Conservation (phyloP, 1,140 invertebrate species). For the Colletes latitarsis region DNA sequence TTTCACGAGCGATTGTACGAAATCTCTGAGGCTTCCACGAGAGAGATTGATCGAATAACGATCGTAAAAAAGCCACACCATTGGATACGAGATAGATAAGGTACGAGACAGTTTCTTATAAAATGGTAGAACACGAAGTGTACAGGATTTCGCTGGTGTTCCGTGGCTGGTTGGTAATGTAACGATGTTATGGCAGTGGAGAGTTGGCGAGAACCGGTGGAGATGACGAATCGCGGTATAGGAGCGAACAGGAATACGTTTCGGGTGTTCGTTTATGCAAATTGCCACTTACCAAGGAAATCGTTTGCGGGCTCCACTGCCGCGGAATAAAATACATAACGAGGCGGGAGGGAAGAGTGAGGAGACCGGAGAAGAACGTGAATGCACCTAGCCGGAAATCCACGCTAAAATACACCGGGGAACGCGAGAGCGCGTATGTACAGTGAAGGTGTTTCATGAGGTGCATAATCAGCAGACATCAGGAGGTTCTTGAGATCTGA, state of each 20-base stretch:
- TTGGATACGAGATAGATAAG: too few species aligned
- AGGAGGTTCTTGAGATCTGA: background rate
- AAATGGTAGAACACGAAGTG: background rate
- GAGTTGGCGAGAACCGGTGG: constrained; percentile 50
- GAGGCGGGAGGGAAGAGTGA: constrained; percentile 42
- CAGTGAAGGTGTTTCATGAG: constrained; percentile 24
- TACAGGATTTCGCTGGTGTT: constrained; percentile 42
- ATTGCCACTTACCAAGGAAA: constrained; percentile 66
- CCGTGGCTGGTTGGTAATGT: constrained; percentile 31
- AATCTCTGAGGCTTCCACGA: too few species aligned
- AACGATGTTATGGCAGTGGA: constrained; percentile 45
- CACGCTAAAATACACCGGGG: constrained; percentile 14
- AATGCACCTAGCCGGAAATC: constrained; percentile 7
- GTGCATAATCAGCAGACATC: constrained; percentile 17
- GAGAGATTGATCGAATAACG: too few species aligned
- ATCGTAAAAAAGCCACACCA: too few species aligned
- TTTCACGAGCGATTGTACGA: too few species aligned
- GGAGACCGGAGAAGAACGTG: background rate
- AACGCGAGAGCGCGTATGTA: background rate
- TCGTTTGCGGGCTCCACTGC: constrained; percentile 55
- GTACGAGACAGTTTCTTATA: background rate
- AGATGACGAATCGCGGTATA: constrained; percentile 67
- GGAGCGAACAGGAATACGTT: constrained; percentile 45
- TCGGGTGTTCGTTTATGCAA: constrained; percentile 69
- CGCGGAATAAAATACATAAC: constrained; percentile 64